Conservation (phyloP, 2,113 vertebrate species). For the Natator depressus region DNA sequence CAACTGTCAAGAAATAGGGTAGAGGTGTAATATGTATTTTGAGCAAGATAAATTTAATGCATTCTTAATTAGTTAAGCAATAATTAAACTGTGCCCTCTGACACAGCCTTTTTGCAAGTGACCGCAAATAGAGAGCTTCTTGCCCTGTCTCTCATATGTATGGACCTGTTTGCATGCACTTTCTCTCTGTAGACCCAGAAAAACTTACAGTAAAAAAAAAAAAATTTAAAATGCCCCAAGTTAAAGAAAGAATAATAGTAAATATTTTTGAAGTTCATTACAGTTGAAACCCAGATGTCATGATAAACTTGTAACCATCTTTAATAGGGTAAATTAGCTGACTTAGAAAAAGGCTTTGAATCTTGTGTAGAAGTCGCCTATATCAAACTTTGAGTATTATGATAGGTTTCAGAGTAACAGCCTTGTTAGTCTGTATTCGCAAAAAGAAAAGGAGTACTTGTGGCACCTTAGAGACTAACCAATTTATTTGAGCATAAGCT, state of each 20-base stretch:
- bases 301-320: neutral
- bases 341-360: neutral
- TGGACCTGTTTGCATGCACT: no score
- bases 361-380: neutral
- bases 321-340: neutral
- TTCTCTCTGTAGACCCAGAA: neutral
- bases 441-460: no score
- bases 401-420: no score
- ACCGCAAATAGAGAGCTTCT: neutral
- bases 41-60: neutral
- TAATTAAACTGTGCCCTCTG: no score
- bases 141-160: neutral
- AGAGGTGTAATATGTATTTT: neutral
- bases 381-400: neutral
- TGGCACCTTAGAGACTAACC: no score
- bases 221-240: neutral
- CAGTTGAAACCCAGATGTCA: neutral
- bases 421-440: no score
- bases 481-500: no score
- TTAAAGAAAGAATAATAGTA: neutral
- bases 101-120: no score
- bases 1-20: neutral
- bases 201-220: neutral
- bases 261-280: neutral
- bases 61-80: neutral